Conservation (phyloP, 1,140 invertebrate genomes). For the Drosophila triauraria region DNA sequence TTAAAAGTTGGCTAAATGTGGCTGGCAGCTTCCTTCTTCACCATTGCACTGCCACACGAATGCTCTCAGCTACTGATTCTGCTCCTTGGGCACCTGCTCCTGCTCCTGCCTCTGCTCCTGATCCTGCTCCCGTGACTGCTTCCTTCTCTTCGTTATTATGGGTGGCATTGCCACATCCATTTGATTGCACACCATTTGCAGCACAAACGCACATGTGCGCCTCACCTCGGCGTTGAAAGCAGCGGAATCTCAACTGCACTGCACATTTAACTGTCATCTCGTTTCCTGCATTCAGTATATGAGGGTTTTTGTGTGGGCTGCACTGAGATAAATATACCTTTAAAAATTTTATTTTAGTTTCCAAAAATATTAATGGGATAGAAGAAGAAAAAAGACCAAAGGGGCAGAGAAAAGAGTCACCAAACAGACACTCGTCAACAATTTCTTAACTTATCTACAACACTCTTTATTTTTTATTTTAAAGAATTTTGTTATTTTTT, state of each 20-base stretch:
- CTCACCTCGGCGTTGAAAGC: slow-evolving; percentile 43
- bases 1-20: slow-evolving; percentile 82
- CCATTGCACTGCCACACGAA: background rate
- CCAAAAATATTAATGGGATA: background rate
- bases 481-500: no score
- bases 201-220: slow-evolving; percentile 30
- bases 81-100: background rate
- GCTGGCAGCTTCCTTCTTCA: slow-evolving; percentile 71
- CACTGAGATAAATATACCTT: background rate
- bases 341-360: background rate
- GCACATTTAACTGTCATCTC: slow-evolving; percentile 54
- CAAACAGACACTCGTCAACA: no score
- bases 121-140: background rate
- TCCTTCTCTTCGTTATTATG: slow-evolving; percentile 27
- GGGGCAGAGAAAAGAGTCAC: no score
- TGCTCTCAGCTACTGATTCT: slow-evolving; percentile 6
- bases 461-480: no score
- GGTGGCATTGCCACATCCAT: slow-evolving; percentile 54
- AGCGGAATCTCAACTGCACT: slow-evolving; percentile 21
- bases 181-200: slow-evolving; percentile 80
- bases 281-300: slow-evolving; percentile 21
- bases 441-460: no score
- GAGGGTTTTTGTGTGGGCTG: background rate
- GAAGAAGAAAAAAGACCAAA: no score
- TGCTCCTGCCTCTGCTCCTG: background rate